A percentile compares a stretch with the other conserved stretches of the same genome.
Evolutionary conservation across 2,888 invertebrate genomes (phyloP).

Genomic region (Diploptera punctata): DNA sequence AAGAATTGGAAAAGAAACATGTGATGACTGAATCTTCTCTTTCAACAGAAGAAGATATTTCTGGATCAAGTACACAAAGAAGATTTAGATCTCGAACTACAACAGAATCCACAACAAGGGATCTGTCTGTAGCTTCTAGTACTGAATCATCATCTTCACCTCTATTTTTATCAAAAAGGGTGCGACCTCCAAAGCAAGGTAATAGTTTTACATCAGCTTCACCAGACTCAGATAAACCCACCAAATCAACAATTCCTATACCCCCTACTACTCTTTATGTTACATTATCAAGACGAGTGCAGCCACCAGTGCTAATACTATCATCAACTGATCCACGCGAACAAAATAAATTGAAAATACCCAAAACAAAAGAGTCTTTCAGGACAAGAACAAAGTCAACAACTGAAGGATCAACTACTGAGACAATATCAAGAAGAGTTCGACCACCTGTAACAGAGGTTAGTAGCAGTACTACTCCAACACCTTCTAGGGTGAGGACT

Average conservation of each 20-base stretch:
- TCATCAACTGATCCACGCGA: not conserved
- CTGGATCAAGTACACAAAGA: no score
- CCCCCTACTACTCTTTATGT: conserved; percentile 6
- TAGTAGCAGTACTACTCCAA: not conserved
- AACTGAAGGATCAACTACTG: not conserved
- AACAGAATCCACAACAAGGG: not conserved
- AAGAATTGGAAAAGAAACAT: not conserved
- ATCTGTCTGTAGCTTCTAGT: not conserved
- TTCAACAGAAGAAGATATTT: not conserved
- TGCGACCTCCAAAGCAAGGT: not conserved
- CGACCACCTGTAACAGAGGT: not conserved
- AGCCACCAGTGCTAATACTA: not conserved
- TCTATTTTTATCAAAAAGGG: not conserved
- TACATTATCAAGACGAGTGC: not conserved
- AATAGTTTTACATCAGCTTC: not conserved
- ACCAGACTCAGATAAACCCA: not conserved
- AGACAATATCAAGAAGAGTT: not conserved
- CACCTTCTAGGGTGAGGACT: not conserved
- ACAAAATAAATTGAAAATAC: not conserved
- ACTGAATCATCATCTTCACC: not conserved
- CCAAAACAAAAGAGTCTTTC: no score
- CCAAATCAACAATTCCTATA: not conserved
- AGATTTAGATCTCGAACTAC: not conserved
- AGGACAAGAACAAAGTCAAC: not conserved
- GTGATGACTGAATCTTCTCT: not conserved